These are phyloP conservation scores for Stenolophus ochropezus DNA, from an alignment of 2,888 invertebrate species.

Conservation along the genomic window DNA sequence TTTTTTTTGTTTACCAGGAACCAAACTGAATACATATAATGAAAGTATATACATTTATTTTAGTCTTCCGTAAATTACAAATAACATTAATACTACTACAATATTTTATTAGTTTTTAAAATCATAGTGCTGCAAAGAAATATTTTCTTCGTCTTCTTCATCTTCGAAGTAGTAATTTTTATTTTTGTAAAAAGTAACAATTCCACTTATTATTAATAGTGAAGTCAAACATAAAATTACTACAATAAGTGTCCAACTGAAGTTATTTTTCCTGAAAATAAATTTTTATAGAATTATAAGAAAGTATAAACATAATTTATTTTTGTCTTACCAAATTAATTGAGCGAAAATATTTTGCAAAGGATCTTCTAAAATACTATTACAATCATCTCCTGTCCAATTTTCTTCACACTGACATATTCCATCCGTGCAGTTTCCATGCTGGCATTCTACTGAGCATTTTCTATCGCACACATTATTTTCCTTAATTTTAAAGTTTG, in stretches of 20 bases:
- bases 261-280: not conserved
- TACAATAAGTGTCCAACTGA: not conserved
- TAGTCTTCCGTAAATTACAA: no score
- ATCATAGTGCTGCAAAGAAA: not conserved
- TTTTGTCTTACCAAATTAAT: not conserved
- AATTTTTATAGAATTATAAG: not conserved
- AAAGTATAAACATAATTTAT: not conserved
- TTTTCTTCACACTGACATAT: not conserved
- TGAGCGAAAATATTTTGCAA: not conserved
- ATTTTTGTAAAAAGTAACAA: not conserved
- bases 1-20: no score
- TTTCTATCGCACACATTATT: constrained; percentile 3
- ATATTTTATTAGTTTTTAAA: not conserved
- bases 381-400: constrained; percentile 20
- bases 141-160: not conserved
- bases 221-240: not conserved
- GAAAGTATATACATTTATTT: no score
- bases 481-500: constrained; percentile 71
- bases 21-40: no score
- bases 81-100: no score
- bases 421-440: constrained; percentile 26
- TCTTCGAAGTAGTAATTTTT: not conserved
- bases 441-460: not conserved
- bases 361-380: not conserved
- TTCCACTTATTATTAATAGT: not conserved